phyloP scores from a whole-genome alignment of 53 echinoderm and acorn worm genomes.

The Patiria pectinifera region DNA sequence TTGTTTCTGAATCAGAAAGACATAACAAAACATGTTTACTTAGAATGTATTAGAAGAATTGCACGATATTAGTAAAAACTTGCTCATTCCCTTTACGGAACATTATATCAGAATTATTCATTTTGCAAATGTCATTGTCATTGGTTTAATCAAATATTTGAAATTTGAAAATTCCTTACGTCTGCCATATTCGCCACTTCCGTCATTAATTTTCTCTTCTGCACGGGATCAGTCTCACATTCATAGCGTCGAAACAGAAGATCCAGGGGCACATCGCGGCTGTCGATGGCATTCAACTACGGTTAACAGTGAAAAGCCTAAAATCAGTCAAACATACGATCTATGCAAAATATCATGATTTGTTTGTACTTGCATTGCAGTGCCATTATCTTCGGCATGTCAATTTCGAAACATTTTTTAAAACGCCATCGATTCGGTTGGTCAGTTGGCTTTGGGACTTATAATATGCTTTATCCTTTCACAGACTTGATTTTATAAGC shows the following conservation, averaged over 20 bases:
- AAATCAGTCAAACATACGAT: neutral
- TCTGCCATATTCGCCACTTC: slow-evolving; percentile 6
- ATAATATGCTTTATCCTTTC: too few species aligned
- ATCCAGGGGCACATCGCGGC: slow-evolving; percentile 41
- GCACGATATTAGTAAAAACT: too few species aligned
- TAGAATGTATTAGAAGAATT: neutral
- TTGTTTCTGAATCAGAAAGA: slow-evolving; percentile 22
- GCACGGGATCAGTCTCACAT: slow-evolving; percentile 14
- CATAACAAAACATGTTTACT: neutral
- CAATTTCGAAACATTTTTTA: too few species aligned
- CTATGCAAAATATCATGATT: neutral
- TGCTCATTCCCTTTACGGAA: neutral
- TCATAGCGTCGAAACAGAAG: slow-evolving; percentile 44
- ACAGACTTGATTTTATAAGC: too few species aligned
- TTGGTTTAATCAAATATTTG: neutral
- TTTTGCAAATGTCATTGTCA: neutral
- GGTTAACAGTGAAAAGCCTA: neutral
- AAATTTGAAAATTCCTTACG: neutral
- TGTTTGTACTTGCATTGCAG: neutral
- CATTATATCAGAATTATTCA: neutral
- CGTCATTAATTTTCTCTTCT: slow-evolving; percentile 19
- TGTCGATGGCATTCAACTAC: slow-evolving; percentile 46
- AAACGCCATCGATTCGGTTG: too few species aligned
- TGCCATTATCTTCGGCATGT: neutral
- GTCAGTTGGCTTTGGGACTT: too few species aligned